Percentiles rank a stretch among this genome's conserved stretches.
These are phyloP conservation scores for Phylloscopus trochiloides DNA, from an alignment of 2,113 vertebrate genomes.

Conservation along the genomic window DNA sequence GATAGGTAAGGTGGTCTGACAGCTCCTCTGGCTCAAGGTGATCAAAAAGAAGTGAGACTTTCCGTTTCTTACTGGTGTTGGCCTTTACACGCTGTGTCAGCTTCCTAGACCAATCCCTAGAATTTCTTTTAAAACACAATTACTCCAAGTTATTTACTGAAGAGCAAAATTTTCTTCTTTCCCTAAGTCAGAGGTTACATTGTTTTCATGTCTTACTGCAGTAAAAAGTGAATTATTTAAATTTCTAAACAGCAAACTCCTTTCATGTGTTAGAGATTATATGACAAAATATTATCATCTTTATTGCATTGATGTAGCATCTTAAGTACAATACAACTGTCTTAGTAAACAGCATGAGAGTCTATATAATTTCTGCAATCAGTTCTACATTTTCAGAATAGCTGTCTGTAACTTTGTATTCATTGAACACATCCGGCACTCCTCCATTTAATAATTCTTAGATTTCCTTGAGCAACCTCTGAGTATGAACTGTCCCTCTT, in stretches of 20 bases:
- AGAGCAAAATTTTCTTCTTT: not conserved
- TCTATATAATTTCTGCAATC: not conserved
- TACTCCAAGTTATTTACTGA: not conserved
- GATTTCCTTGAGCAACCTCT: not conserved
- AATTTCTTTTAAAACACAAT: constrained; percentile 76
- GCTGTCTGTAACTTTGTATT: not conserved
- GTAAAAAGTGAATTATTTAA: not conserved
- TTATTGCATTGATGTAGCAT: not conserved
- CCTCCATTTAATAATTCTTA: not conserved
- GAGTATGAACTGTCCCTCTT: not conserved
- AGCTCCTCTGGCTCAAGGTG: constrained; percentile 92
- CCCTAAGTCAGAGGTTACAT: not conserved
- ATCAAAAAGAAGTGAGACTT: constrained; percentile 95
- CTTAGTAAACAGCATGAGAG: not conserved
- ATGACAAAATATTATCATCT: not conserved
- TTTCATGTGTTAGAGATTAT: not conserved
- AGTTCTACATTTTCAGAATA: not conserved
- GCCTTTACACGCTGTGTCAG: constrained; percentile 91
- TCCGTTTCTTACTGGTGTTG: constrained; percentile 92
- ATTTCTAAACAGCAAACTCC: not conserved
- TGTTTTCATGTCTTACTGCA: not conserved
- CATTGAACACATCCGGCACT: not conserved
- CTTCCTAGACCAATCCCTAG: constrained; percentile 93
- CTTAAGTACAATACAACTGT: not conserved
- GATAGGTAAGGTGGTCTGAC: constrained; percentile 91